Evolutionary conservation across 2,888 invertebrate genomes (phyloP).

Genomic region (Luperina nickerlii): DNA sequence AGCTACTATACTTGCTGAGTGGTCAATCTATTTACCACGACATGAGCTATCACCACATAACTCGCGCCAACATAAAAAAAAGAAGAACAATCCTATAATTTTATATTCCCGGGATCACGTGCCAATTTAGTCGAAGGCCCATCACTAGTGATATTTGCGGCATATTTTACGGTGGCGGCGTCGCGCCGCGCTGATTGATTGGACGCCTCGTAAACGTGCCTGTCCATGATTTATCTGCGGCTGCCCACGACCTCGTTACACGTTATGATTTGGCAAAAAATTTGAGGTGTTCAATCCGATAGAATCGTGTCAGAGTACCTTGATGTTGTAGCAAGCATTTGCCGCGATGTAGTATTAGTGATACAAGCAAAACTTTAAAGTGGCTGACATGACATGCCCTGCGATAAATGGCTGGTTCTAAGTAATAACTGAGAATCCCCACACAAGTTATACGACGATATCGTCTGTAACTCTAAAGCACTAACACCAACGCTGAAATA

Average conservation of each 20-base stretch:
- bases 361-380: background rate
- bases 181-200: constrained; percentile 78
- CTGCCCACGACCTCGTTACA: constrained; percentile 53
- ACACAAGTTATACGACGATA: background rate
- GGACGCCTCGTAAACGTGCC: constrained; percentile 76
- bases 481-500: background rate
- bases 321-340: too few relatives aligned
- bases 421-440: too few relatives aligned
- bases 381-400: background rate
- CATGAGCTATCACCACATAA: background rate
- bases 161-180: constrained; percentile 73
- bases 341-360: too few relatives aligned
- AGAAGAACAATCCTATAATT: background rate
- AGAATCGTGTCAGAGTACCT: background rate
- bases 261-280: constrained; percentile 49
- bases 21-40: background rate
- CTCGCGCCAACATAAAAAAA: constrained; percentile 3
- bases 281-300: background rate
- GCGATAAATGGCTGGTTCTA: background rate
- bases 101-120: constrained; percentile 31
- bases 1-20: background rate
- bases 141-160: constrained; percentile 59
- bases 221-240: constrained; percentile 69
- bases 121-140: constrained; percentile 24
- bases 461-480: background rate